These are phyloP conservation scores for Hystrix cristata DNA, from an alignment of 2,113 vertebrate species.

Conservation along the genomic window DNA sequence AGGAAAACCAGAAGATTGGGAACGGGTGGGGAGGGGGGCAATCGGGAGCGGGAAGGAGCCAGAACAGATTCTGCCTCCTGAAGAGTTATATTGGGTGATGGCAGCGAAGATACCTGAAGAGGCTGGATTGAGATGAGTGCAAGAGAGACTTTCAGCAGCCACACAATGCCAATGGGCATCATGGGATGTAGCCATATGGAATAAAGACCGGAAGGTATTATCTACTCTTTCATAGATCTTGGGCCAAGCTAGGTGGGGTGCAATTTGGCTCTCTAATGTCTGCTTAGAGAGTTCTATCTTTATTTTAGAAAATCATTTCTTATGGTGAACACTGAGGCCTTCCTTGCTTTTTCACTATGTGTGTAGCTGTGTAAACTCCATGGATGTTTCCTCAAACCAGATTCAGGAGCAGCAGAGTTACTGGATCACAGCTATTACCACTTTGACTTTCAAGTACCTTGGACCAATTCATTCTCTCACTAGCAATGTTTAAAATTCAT, in stretches of 20 bases:
- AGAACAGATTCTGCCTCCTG: conserved; percentile 13
- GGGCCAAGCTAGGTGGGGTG: background rate
- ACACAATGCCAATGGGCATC: background rate
- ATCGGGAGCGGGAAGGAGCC: background rate
- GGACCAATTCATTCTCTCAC: background rate
- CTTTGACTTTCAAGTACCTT: conserved; percentile 25
- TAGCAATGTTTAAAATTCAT: background rate
- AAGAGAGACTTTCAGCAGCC: background rate
- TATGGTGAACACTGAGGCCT: background rate
- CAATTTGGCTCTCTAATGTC: background rate
- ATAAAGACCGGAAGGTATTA: background rate
- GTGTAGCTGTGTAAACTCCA: background rate
- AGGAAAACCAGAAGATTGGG: background rate
- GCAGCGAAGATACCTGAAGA: background rate
- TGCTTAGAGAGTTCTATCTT: background rate
- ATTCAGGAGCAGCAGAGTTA: background rate
- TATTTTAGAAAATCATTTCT: conserved; percentile 32
- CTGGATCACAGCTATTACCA: background rate
- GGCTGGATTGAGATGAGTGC: background rate
- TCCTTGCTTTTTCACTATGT: conserved; percentile 11
- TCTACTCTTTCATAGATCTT: background rate
- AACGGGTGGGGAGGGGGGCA: background rate
- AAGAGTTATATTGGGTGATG: background rate
- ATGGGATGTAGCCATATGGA: background rate
- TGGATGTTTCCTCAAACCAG: background rate